Evolutionary conservation across 2,113 vertebrate genomes (phyloP).

Genomic region (Lampris megalopsis): DNA sequence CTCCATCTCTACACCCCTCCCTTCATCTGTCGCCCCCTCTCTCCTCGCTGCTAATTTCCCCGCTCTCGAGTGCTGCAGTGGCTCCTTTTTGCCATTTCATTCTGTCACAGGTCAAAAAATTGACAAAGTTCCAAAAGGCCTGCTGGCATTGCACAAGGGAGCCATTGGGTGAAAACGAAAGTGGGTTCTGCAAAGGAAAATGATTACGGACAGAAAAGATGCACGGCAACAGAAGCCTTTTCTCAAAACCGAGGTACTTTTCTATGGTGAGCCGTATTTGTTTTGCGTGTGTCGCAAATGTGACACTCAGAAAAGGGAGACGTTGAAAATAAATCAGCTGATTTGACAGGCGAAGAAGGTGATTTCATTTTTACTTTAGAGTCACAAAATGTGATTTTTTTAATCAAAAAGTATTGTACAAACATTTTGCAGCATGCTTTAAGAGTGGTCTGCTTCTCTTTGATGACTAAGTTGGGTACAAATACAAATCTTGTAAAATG

Average conservation of each 20-base stretch:
- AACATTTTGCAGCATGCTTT: too few species aligned
- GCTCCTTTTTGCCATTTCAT: slow-evolving; percentile 55
- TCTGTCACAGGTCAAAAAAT: slow-evolving; percentile 76
- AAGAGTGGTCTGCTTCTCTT: too few species aligned
- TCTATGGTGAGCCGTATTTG: not conserved
- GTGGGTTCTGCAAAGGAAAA: slow-evolving; percentile 49
- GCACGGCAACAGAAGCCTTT: not conserved
- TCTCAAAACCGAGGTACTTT: not conserved
- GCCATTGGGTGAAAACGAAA: slow-evolving; percentile 52
- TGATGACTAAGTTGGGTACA: too few species aligned
- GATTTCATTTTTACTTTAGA: not conserved
- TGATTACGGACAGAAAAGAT: slow-evolving; percentile 44
- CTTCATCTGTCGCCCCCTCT: not conserved
- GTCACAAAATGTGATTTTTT: not conserved
- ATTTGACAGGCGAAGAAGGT: not conserved
- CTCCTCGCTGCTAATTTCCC: slow-evolving; percentile 48
- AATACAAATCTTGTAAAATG: too few species aligned
- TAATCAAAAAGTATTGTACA: not conserved
- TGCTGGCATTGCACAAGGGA: slow-evolving; percentile 34
- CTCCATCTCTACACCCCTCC: slow-evolving; percentile 25
- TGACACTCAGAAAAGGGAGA: not conserved
- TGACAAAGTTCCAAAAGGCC: slow-evolving; percentile 67
- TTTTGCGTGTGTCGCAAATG: slow-evolving; percentile 7
- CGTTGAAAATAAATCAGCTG: not conserved
- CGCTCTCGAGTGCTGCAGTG: slow-evolving; percentile 58